Evolutionary conservation across 2,113 vertebrate genomes (phyloP), one percentile per base, ranked within the genome.

Genomic region (Ammodytes marinus): DNA sequence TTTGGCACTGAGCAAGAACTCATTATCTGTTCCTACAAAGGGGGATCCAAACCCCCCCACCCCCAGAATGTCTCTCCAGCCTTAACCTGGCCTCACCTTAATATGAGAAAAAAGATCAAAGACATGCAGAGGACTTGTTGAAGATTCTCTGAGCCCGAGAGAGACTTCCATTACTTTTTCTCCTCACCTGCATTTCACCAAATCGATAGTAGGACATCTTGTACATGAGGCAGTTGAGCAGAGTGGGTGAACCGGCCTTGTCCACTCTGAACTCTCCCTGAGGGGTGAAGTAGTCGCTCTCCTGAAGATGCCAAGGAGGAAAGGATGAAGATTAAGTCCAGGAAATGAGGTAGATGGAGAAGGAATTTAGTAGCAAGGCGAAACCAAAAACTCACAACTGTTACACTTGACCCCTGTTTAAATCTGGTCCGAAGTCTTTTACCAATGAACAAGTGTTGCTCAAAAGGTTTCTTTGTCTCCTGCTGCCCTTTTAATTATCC

Each of bases 201-300:
- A 99, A 99, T 93, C 98, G 96, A 91, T 99, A 99, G 82, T 99
- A 99, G 5, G 98, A 99, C 98, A 99, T 99, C 96, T 99, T 99
- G 94, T 99, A 99, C 98, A 99, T 99, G 89, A 99, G 97, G 90
- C 98, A 99, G 95, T 99, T 99, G 89, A 99, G 96, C 88, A 99
- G 93, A 47, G 97, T 99, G 45, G 98, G 98, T 35, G 98, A 99
- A 50, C 98, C 98, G 69, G 97, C 98, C 91, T 99, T 99, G 92
- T 99, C 98, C 85, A 99, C 98, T 37, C 98, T 95, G 86, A 99
- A 99, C 93, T 99, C 98, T 90, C 98, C 98, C 92, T 99, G 98
- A 71, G 98, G 98, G 46, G 98, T 99, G 89, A 99, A 99, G 93
- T 99, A 99, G 91, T 99, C 98, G 49, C 98, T 99, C 96, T 99